Base-by-base conservation (phyloP, 2,888 invertebrate species). In the Trachelus stipa region DNA sequence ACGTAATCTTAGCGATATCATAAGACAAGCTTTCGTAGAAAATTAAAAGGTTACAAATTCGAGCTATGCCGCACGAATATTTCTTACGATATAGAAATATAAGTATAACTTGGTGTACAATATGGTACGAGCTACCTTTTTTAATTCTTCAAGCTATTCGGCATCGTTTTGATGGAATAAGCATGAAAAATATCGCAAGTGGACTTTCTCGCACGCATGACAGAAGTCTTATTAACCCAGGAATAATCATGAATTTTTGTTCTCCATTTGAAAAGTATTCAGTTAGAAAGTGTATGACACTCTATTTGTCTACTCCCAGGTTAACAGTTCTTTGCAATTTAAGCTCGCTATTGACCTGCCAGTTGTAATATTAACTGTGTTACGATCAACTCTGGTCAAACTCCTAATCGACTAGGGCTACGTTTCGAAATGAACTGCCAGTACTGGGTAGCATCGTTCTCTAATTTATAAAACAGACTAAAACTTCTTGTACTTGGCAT, bases 1-100 rank as follows among this genome's bases (percentile, higher is more conserved):
- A 87, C 83, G 78, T 84, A 87, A 86, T 86, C 84, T 85, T 81
- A 81, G 81, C 81, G 81, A 80, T 76, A 81, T 78, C 80, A 79
- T 73, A 80, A 83, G 82, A 81, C 83, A 84, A 83, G 83, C 84
- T 79, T 83, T 82, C 81, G 79, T 83, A 84, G 81, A 76, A 71
- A 77, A 81, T 77, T 81, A 76, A 83, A 81, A 81, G 81, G 83
- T 80, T 81, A 82, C 82, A 82, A 76, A 74, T 79, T 81, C 80
- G 80, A 73, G 79, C 71, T 79, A 79, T 73, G 74, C 73, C 77
- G 80, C 76, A 78, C 77, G 75, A 33, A 30, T 71, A 31, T 33
- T 71, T 30, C 71, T 40, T 40, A 40, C 40, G 40, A 40, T 40
- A 15, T 15, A 40, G 40, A 40, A 40, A 23, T 40, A 23, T 40